Conservation (phyloP, 53 echinoderm and acorn worm genomes). For the Hippasteria phrygiana region DNA sequence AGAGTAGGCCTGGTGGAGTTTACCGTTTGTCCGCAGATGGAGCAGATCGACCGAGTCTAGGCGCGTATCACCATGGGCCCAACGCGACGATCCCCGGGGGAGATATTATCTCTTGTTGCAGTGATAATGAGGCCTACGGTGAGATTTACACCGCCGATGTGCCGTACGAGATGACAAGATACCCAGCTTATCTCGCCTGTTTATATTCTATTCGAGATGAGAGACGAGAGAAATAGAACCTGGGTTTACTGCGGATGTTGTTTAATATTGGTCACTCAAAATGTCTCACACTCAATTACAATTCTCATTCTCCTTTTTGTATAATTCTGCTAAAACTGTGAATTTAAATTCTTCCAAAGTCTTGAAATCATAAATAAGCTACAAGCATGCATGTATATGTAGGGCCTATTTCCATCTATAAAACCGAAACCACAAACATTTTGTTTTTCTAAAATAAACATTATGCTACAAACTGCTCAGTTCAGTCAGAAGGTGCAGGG, state of each 20-base stretch:
- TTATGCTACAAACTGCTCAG: too few relatives aligned
- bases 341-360: too few relatives aligned
- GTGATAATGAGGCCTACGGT: neutral
- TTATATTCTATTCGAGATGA: neutral
- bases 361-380: too few relatives aligned
- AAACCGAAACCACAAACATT: too few relatives aligned
- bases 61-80: neutral
- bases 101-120: conserved; percentile 26
- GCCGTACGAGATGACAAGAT: conserved; percentile 31
- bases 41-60: neutral
- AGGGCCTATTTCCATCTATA: too few relatives aligned
- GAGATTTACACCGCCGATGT: conserved; percentile 48
- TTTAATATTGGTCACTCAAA: neutral
- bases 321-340: too few relatives aligned
- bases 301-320: too few relatives aligned
- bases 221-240: neutral
- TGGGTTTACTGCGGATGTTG: neutral
- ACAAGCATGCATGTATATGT: too few relatives aligned
- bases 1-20: conserved; percentile 7
- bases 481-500: too few relatives aligned
- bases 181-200: conserved; percentile 17
- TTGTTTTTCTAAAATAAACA: too few relatives aligned
- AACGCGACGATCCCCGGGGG: neutral
- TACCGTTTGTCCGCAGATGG: neutral
- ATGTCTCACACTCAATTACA: too few relatives aligned